Conservation (phyloP, 2,888 invertebrate genomes). For the Holacanthella duospinosa region DNA sequence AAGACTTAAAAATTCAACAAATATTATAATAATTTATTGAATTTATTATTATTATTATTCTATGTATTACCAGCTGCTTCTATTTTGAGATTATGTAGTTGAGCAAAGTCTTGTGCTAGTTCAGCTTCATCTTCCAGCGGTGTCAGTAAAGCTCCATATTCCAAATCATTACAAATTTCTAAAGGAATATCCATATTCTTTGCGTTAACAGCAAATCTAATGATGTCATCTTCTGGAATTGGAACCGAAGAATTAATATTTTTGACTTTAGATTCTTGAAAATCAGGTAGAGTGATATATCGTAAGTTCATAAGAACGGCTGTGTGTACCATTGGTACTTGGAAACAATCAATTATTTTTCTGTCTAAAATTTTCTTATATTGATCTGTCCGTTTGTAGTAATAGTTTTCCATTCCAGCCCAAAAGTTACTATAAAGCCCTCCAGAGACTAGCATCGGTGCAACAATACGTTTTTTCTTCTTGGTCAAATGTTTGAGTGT, state of each 20-base stretch:
- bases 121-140: constrained; percentile 63
- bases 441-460: constrained; percentile 77
- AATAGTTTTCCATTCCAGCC: constrained; percentile 80
- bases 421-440: constrained; percentile 87
- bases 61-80: constrained; percentile 56
- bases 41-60: constrained; percentile 6
- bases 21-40: neutral
- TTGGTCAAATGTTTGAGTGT: constrained; percentile 54
- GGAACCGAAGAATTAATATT: constrained; percentile 38
- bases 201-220: constrained; percentile 77
- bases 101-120: constrained; percentile 55
- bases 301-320: constrained; percentile 70
- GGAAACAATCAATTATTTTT: constrained; percentile 56
- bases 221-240: constrained; percentile 83
- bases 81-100: constrained; percentile 62
- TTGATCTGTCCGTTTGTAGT: constrained; percentile 68
- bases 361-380: constrained; percentile 68
- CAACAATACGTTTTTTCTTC: constrained; percentile 55
- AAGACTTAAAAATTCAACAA: constrained; percentile 5
- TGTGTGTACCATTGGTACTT: constrained; percentile 85
- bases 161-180: constrained; percentile 66
- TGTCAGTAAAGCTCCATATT: constrained; percentile 70
- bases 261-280: constrained; percentile 43
- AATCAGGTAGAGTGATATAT: constrained; percentile 49
- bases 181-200: constrained; percentile 55